phyloP scores from a whole-genome alignment of 2,113 vertebrate genomes.

The Pitta sordida region DNA sequence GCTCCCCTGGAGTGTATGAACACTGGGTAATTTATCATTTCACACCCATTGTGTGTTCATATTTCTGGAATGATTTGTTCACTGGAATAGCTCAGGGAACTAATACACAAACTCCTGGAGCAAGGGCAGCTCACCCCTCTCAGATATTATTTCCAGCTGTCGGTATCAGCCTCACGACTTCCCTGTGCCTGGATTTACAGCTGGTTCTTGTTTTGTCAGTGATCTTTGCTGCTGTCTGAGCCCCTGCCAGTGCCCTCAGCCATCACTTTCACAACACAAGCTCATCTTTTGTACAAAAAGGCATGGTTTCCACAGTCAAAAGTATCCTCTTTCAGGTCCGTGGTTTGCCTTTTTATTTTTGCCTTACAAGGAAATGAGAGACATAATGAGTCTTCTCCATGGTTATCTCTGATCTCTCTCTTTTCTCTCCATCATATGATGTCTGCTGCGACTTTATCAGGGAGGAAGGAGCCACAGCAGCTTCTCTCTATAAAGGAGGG shows the following conservation, averaged over 20 bases:
- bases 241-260: constrained; percentile 13
- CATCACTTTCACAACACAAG: background rate
- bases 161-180: background rate
- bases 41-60: background rate
- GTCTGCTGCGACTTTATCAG: background rate
- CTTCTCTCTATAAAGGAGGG: background rate
- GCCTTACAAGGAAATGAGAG: constrained; percentile 5
- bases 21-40: background rate
- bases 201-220: constrained; percentile 25
- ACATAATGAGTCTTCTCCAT: background rate
- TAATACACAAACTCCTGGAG: background rate
- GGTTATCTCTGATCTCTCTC: background rate
- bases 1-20: background rate
- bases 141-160: constrained; percentile 7
- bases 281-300: background rate
- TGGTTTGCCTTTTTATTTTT: constrained; percentile 7
- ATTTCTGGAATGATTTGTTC: background rate
- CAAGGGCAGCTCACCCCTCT: background rate
- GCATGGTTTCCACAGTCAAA: background rate
- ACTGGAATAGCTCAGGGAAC: background rate
- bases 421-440: background rate
- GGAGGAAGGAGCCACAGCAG: background rate
- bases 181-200: background rate
- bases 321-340: background rate
- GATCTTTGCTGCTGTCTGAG: background rate